Evolutionary conservation across 2,113 vertebrate species (phyloP).

Genomic region (Eonycteris spelaea): DNA sequence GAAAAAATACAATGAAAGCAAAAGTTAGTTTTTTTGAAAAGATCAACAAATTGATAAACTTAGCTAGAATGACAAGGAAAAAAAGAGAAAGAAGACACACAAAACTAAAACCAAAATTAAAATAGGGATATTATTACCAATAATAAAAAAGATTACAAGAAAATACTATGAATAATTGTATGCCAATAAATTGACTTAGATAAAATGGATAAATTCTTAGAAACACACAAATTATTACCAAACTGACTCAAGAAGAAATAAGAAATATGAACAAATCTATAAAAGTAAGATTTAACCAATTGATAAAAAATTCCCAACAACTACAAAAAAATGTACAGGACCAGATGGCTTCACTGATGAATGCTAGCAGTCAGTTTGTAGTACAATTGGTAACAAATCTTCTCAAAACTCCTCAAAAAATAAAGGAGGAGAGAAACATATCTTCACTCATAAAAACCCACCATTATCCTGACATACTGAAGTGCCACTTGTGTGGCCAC

Average conservation of each 20-base stretch:
- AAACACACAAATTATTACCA: neutral
- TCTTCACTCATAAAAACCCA: neutral
- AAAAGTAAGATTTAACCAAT: neutral
- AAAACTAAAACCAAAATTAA: neutral
- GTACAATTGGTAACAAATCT: neutral
- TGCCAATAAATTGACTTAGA: neutral
- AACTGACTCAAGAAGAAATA: neutral
- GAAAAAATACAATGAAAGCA: neutral
- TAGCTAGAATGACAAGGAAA: neutral
- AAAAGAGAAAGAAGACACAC: neutral
- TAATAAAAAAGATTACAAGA: neutral
- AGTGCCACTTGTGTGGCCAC: too few relatives aligned
- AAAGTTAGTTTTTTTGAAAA: neutral
- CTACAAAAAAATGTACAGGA: neutral
- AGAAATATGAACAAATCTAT: neutral
- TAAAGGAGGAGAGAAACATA: neutral
- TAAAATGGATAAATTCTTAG: neutral
- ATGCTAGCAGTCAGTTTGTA: neutral
- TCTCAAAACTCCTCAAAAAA: neutral
- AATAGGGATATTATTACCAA: neutral
- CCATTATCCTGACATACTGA: neutral
- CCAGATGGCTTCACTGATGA: neutral
- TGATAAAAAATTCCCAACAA: neutral
- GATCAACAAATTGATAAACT: neutral
- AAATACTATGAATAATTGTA: neutral